Evolutionary conservation across 2,888 invertebrate species (phyloP).

Genomic region (Tenthredo livida): DNA sequence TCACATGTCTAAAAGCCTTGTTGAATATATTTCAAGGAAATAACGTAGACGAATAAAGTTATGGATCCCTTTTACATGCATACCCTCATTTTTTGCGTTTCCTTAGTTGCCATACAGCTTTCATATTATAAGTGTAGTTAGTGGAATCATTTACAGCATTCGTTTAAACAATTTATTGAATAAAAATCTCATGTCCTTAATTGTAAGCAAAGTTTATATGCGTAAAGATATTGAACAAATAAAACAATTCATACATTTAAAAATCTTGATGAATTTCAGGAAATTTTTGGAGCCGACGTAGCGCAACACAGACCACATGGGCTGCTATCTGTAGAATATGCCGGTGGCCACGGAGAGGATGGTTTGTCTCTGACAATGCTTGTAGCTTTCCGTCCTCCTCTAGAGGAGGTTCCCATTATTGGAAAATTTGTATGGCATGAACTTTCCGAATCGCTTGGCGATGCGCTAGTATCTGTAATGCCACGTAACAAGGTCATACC

Average conservation of each 20-base stretch:
- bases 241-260: constrained; percentile 25
- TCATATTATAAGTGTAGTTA: neutral
- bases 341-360: constrained; percentile 81
- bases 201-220: neutral
- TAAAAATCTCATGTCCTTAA: neutral
- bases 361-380: constrained; percentile 91
- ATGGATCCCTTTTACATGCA: neutral
- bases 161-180: neutral
- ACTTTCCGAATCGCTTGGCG: constrained; percentile 85
- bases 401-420: constrained; percentile 92
- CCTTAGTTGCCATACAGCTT: neutral
- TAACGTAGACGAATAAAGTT: neutral
- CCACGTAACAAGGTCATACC: constrained; percentile 90
- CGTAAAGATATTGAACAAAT: neutral
- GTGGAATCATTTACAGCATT: neutral
- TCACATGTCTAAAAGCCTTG: neutral
- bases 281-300: constrained; percentile 93
- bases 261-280: constrained; percentile 75
- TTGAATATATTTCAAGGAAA: neutral
- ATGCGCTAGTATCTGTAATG: constrained; percentile 84
- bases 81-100: neutral
- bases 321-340: constrained; percentile 87
- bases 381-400: constrained; percentile 90
- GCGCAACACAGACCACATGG: constrained; percentile 92
- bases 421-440: constrained; percentile 96